Evolutionary conservation across 2,797 vertebrate species (phyloP).

Genomic region (Siniperca scherzeri): DNA sequence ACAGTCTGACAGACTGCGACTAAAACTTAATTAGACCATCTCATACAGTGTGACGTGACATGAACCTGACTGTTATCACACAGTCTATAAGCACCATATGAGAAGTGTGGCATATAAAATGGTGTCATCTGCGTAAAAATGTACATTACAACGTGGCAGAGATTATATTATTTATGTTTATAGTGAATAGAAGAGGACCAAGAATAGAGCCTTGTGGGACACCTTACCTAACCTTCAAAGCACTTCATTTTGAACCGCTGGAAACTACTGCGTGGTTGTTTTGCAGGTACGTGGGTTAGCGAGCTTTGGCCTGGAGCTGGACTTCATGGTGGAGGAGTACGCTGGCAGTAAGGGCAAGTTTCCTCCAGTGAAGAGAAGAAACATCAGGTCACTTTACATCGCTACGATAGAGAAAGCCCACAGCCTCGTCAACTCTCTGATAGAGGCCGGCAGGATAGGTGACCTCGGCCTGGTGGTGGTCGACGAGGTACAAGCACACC

Average conservation of each 20-base stretch:
- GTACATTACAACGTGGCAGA: not conserved
- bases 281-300: constrained; percentile 91
- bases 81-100: no score
- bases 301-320: constrained; percentile 93
- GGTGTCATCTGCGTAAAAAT: not conserved
- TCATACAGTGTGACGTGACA: no score
- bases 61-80: no score
- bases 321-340: constrained; percentile 98
- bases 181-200: not conserved
- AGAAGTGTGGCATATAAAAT: no score
- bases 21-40: no score
- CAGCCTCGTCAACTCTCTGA: constrained; percentile 94
- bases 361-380: constrained; percentile 92
- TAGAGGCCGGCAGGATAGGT: constrained; percentile 87
- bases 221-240: not conserved
- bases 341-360: constrained; percentile 96
- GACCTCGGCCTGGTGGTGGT: constrained; percentile 93
- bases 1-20: no score
- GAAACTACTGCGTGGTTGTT: not conserved
- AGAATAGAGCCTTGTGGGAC: constrained; percentile 1
- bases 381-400: constrained; percentile 89
- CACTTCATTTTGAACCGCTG: not conserved
- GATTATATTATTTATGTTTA: not conserved
- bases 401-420: constrained; percentile 97
- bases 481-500: constrained; percentile 89